These are phyloP conservation scores for Epizoanthus ramosus DNA, from an alignment of 92 coral and sea anemone species.

Conservation along the genomic window DNA sequence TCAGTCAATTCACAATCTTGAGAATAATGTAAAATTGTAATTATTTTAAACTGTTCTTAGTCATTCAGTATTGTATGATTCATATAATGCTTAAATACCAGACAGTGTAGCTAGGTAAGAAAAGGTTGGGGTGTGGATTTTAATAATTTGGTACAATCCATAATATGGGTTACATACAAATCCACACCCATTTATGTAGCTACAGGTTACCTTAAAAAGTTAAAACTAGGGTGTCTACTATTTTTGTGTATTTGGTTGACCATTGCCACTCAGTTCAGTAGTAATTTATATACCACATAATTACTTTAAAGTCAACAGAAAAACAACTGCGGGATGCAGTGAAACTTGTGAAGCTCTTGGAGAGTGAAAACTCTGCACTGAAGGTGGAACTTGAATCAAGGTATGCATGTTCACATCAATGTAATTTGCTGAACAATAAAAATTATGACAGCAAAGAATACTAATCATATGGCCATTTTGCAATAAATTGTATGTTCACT, in stretches of 20 bases:
- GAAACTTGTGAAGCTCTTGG: constrained; percentile 85
- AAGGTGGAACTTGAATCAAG: constrained; percentile 94
- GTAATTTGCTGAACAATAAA: neutral
- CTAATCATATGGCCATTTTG: neutral
- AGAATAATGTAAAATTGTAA: no score
- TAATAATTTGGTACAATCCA: no score
- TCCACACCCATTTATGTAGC: neutral
- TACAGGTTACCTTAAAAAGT: no score
- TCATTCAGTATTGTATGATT: no score
- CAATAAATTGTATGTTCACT: no score
- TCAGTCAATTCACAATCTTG: neutral
- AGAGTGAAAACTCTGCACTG: constrained; percentile 90
- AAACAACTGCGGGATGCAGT: constrained; percentile 84
- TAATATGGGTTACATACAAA: no score
- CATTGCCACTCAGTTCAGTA: neutral
- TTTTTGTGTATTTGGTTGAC: neutral
- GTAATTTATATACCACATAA: neutral
- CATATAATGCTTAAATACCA: no score
- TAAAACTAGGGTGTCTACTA: no score
- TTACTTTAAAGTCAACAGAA: constrained; percentile 69
- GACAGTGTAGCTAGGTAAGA: no score
- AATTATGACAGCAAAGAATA: neutral
- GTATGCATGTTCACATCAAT: constrained; percentile 54
- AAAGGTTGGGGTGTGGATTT: no score
- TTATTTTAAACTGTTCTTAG: no score